Evolutionary conservation across 2,113 vertebrate genomes (phyloP), one percentile per base, ranked within the genome.

Genomic region (Tragelaphus strepsiceros): DNA sequence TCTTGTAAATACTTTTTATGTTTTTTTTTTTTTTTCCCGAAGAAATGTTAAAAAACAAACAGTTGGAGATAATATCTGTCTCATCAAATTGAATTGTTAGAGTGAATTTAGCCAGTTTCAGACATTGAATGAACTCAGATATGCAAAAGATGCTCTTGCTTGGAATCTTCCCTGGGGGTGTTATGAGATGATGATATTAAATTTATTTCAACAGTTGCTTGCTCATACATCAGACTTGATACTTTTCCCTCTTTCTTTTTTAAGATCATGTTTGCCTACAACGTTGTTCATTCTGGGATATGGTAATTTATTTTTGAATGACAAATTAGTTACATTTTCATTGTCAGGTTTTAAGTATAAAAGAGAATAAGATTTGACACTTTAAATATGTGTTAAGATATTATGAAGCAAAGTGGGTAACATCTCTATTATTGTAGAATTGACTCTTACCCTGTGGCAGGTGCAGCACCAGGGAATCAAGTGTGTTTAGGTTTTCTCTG

Each of bases 151-250:
- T 64, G 49, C 17, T 93, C 12, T 93, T 77, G 67, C 53, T 86
- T 91, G 61, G 62, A 77, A 13, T 84, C 54, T 88, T 59, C 61
- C 78, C 59, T 51, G 46, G 53, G 78, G 32, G 39, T 93, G 6
- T 39, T 86, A 39, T 77, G n/a, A 96, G 78, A 90, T 93, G 88
- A 84, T 88, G 10, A 19, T 88, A 2, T 94, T 90, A 54, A 62
- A 92, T 96, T 94, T 95, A 61, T 97, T 98, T 92, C 62, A 28
- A 4, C 71, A 88, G 67, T 92, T 80, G 35, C 51, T 51, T 91
- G 54, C 49, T 96, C 53, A 51, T 53, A 81, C 2, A 16, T 83
- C 46, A 39, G 15, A 22, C 61, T 80, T 71, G 3, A 39, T 96
- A 35, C 39, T 24, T 26, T 32, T 17, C 51, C 12, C 3, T 13